Base-by-base conservation (phyloP, 2,113 vertebrate species). In the Mungos mungo region DNA sequence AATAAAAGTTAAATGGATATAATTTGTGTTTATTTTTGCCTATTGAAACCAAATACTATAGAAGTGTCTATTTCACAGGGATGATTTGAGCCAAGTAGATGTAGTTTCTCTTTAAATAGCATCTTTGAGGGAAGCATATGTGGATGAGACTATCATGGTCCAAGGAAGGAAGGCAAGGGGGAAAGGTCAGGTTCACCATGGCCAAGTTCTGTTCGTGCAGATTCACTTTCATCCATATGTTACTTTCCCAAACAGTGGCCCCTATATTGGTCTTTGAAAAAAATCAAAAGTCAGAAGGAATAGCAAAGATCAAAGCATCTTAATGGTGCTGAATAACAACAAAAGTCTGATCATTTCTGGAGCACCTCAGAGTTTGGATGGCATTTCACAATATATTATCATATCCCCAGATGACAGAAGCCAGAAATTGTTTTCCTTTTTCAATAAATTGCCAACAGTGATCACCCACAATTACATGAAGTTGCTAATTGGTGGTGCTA, bases 21-120 rank as follows among this genome's bases (percentile, higher is more conserved):
- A 98, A 98, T 98, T 98, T 98, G 91, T 96, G 88, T 97, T 97
- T 98, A 98, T 98, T 98, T 97, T 97, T 93, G 74, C 95, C 96
- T 96, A 96, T 95, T 94, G 97, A 96, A 98, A 98, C 97, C 79
- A 95, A 97, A 96, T 92, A 96, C 90, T 96, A 94, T 92, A 95
- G 94, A 96, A 97, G 47, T 82, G 92, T 94, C 85, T 97, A 50
- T 95, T 98, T 97, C 60, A 83, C 87, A 92, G 50, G 50, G 85
- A 93, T 95, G 57, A 69, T 93, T 96, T 97, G 94, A 96, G 93
- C 93, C 45, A 94, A 97, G 90, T 65, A 94, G 88, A 94, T 95
- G 65, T 16, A 97, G 85, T 93, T 96, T 96, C 65, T 41, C 91
- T 96, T 94, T 93, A 98, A 98, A 97, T 96, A 97, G 69, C 25